These are phyloP conservation scores for Sebastolobus alascanus DNA, from an alignment of 2,797 vertebrate genomes.

Conservation along the genomic window DNA sequence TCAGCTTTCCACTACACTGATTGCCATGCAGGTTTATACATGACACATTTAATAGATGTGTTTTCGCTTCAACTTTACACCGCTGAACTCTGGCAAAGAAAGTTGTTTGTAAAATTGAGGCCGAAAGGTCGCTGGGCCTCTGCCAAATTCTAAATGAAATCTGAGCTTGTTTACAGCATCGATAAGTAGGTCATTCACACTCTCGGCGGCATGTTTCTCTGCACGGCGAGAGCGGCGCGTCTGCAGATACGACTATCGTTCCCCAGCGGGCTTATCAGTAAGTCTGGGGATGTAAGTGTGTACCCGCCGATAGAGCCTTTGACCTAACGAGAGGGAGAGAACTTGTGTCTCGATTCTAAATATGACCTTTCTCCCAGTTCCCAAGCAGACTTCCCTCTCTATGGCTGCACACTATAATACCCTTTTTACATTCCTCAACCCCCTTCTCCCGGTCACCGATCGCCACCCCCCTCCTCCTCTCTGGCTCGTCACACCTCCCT, in stretches of 20 bases:
- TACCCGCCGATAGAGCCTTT: constrained; percentile 21
- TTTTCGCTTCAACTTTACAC: constrained; percentile 8
- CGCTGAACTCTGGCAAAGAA: constrained; percentile 33
- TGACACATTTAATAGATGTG: constrained; percentile 15
- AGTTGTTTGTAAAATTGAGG: neutral
- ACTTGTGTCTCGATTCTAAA: constrained; percentile 64
- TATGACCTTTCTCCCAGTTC: constrained; percentile 88
- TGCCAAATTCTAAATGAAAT: constrained; percentile 1
- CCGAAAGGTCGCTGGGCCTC: neutral
- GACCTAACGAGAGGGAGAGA: constrained; percentile 34
- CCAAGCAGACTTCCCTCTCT: constrained; percentile 70
- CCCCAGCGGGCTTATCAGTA: constrained; percentile 35
- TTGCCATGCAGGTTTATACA: neutral
- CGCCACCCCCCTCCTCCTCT: constrained; percentile 24
- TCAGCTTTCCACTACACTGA: neutral
- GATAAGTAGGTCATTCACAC: constrained; percentile 44
- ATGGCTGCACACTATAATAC: constrained; percentile 30
- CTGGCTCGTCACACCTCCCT: constrained; percentile 57
- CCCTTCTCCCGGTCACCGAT: constrained; percentile 6
- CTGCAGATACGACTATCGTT: constrained; percentile 57
- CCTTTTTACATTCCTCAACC: constrained; percentile 62
- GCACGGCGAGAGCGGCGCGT: constrained; percentile 13
- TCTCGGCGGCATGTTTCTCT: constrained; percentile 17
- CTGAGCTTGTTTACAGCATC: constrained; percentile 30
- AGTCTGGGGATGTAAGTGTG: constrained; percentile 41